These are phyloP conservation scores for Procambarus virginalis DNA, from an alignment of 1,140 invertebrate genomes.

Conservation along the genomic window DNA sequence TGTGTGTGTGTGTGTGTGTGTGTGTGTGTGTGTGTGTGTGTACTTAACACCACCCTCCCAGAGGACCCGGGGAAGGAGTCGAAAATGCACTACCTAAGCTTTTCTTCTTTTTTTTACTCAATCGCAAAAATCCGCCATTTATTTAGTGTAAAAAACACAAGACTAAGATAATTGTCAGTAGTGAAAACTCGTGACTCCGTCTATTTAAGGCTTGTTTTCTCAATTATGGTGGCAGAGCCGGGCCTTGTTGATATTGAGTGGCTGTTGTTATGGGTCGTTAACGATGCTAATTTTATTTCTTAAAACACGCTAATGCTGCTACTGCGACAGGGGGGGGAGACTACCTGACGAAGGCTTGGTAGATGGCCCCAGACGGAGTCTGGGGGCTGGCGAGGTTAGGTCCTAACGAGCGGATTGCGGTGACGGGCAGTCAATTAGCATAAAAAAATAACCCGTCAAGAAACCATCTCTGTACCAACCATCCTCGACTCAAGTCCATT, in stretches of 20 bases:
- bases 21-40: slow-evolving; percentile 7
- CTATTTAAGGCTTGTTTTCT: background rate
- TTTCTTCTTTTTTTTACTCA: too few relatives aligned
- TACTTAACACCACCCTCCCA: too few relatives aligned
- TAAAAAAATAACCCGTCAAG: too few relatives aligned
- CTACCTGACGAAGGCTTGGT: background rate
- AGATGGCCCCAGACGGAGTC: too few relatives aligned
- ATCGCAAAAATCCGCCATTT: background rate
- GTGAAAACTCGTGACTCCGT: background rate
- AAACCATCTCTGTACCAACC: too few relatives aligned
- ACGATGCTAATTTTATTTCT: background rate
- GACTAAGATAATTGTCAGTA: background rate
- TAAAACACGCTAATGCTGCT: background rate
- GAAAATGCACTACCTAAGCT: too few relatives aligned
- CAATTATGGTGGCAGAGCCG: background rate
- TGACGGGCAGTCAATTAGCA: too few relatives aligned
- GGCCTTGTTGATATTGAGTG: background rate
- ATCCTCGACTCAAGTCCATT: too few relatives aligned
- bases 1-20: slow-evolving; percentile 3
- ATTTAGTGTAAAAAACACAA: background rate
- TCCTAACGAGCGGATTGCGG: too few relatives aligned
- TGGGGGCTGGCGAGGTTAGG: too few relatives aligned
- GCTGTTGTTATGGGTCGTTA: background rate
- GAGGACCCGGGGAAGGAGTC: background rate
- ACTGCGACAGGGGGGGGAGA: too few relatives aligned